Evolutionary conservation across 2,797 vertebrate species (phyloP).

Genomic region (Thripadectes ignobilis): DNA sequence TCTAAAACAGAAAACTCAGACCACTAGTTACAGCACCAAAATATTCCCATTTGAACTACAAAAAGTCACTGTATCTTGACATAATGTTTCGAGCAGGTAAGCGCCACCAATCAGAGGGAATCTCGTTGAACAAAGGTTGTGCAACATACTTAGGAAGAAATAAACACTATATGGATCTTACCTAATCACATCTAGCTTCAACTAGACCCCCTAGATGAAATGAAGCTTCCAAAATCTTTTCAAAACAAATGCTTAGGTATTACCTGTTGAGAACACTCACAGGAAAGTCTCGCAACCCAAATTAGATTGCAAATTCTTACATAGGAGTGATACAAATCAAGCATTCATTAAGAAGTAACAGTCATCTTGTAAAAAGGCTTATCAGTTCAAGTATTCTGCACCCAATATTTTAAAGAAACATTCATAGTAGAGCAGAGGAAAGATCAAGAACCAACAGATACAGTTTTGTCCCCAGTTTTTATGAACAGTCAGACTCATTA

Average conservation of each 20-base stretch:
- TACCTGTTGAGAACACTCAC: not conserved
- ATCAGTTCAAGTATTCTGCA: not conserved
- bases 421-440: not conserved
- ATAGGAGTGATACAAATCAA: not conserved
- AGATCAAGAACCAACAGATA: not conserved
- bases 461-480: not conserved
- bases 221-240: not conserved
- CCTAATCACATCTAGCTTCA: not conserved
- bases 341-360: not conserved
- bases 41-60: not conserved
- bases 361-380: not conserved
- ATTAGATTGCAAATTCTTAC: not conserved
- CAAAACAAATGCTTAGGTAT: not conserved
- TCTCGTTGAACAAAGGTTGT: not conserved
- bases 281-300: not conserved
- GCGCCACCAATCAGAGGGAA: not conserved
- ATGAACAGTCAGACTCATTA: not conserved
- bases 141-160: not conserved
- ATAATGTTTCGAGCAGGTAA: not conserved
- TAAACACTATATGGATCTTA: not conserved
- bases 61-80: not conserved
- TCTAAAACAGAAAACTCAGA: not conserved
- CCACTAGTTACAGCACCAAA: not conserved
- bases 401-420: not conserved
- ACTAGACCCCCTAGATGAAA: not conserved